phyloP scores from a whole-genome alignment of 2,888 invertebrate genomes.

The Kuschelorhynchus macadamiae region DNA sequence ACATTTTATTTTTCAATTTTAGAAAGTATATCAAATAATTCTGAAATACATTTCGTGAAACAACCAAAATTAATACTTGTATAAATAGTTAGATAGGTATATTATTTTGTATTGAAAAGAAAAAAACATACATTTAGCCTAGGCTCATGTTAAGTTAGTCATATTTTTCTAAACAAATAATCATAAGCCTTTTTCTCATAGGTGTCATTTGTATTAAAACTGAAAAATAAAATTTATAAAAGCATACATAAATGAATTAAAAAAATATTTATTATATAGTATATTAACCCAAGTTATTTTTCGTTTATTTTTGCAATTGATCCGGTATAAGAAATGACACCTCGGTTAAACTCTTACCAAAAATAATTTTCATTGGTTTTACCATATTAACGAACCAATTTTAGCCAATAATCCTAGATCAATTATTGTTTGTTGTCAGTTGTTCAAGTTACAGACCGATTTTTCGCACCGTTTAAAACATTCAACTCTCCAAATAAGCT shows the following conservation, averaged over 20 bases:
- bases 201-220: background rate
- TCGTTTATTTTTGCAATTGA: no score
- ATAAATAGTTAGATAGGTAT: conserved; percentile 3
- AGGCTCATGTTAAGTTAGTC: conserved; percentile 1
- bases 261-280: no score
- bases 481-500: background rate
- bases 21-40: background rate
- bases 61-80: background rate
- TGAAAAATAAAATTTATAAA: no score
- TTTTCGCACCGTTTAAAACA: background rate
- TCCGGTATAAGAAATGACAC: no score
- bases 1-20: background rate
- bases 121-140: background rate
- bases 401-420: no score
- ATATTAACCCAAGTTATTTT: no score
- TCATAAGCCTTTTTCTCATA: no score
- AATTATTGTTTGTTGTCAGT: conserved; percentile 6
- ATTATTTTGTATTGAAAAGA: conserved; percentile 4
- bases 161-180: background rate
- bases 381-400: no score
- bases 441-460: background rate
- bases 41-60: background rate
- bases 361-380: no score
- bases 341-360: no score
- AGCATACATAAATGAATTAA: no score